These are phyloP conservation scores for Sanderia malayensis DNA, from an alignment of 30 jellyfish, hydroid and myxozoan genomes.

Conservation along the genomic window DNA sequence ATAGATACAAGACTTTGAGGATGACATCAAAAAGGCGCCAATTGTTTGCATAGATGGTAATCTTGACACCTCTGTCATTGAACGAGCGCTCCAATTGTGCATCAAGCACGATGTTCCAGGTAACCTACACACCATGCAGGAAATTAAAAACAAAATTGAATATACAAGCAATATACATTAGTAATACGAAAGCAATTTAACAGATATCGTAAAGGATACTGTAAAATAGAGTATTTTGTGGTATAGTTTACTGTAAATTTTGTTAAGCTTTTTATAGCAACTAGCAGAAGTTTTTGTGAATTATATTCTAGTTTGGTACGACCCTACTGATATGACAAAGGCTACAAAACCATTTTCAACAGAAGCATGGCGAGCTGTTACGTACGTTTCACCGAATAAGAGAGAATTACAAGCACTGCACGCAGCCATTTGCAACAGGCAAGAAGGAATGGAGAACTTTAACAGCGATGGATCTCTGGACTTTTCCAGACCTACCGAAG, in stretches of 20 bases:
- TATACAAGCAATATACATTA: too few species aligned
- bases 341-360: conserved; percentile 65
- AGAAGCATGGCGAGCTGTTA: conserved; percentile 15
- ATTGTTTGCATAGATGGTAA: conserved; percentile 76
- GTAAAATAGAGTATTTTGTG: too few species aligned
- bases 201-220: too few species aligned
- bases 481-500: conserved; percentile 30
- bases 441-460: conserved; percentile 27
- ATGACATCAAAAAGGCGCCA: conserved; percentile 58
- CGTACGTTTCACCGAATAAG: conserved; percentile 68
- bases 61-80: conserved; percentile 45
- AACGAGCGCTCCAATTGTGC: conserved; percentile 43
- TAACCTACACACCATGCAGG: background rate
- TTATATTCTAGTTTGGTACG: conserved; percentile 67
- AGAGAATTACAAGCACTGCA: conserved; percentile 60
- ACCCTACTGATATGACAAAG: conserved; percentile 75
- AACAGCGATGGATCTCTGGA: conserved; percentile 32
- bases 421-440: conserved; percentile 40
- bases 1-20: conserved; percentile 59
- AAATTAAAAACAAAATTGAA: too few species aligned
- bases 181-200: too few species aligned
- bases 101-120: conserved; percentile 71
- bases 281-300: too few species aligned
- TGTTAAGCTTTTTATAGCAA: too few species aligned
- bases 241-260: too few species aligned